phyloP scores from a whole-genome alignment of 2,888 invertebrate species.

The Megastigmus dorsalis region DNA sequence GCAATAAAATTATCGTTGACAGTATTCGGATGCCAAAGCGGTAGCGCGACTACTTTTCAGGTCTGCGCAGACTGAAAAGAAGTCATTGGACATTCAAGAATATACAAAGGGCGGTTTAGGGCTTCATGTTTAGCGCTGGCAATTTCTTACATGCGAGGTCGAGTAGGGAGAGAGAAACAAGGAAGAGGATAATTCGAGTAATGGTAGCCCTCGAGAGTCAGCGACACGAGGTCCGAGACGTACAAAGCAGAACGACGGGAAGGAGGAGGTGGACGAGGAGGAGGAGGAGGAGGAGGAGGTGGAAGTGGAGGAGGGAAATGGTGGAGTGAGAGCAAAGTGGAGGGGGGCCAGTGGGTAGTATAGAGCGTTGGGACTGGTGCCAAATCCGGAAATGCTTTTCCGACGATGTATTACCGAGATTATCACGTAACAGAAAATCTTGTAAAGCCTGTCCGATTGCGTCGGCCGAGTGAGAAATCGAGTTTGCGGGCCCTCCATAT shows the following conservation, averaged over 20 bases:
- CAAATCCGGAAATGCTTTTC: conserved; percentile 58
- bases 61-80: too few species aligned
- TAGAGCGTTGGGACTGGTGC: conserved; percentile 56
- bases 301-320: not conserved
- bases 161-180: not conserved
- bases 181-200: conserved; percentile 59
- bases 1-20: too few species aligned
- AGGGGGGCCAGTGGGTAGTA: too few species aligned
- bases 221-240: conserved; percentile 44
- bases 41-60: too few species aligned
- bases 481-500: conserved; percentile 51
- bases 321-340: not conserved
- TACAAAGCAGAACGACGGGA: too few species aligned
- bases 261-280: not conserved
- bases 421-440: conserved; percentile 60
- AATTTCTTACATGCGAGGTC: too few species aligned
- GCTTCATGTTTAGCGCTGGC: too few species aligned
- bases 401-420: conserved; percentile 61
- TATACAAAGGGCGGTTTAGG: too few species aligned
- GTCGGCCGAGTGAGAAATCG: conserved; percentile 47
- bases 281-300: not conserved
- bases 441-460: conserved; percentile 41
- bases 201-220: conserved; percentile 49
- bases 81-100: too few species aligned
- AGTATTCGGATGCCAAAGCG: too few species aligned